Percentiles rank a stretch among this genome's conserved stretches.
These are phyloP conservation scores for Brachymystax lenok DNA, from an alignment of 2,797 vertebrate genomes.

Conservation along the genomic window DNA sequence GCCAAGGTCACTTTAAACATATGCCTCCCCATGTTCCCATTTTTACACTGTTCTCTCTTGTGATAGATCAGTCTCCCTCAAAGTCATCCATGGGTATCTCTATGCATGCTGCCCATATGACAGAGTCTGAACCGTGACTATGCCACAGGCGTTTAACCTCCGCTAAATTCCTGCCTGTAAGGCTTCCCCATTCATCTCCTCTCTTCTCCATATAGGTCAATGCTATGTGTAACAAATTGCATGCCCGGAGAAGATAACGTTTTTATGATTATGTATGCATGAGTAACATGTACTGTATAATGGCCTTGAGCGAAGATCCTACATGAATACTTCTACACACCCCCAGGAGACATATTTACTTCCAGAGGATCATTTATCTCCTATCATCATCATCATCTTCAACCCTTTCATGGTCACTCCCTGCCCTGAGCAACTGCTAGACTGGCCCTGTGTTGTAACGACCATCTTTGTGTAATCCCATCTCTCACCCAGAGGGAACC, in stretches of 20 bases:
- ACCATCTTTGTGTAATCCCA: slow-evolving; percentile 53
- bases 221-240: neutral
- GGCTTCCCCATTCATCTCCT: neutral
- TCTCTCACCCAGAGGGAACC: slow-evolving; percentile 75
- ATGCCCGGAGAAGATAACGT: neutral
- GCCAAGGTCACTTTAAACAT: slow-evolving; percentile 75
- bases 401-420: neutral
- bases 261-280: neutral
- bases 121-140: neutral
- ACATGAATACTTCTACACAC: neutral
- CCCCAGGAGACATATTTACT: neutral
- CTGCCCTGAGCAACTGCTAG: slow-evolving; percentile 9
- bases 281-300: slow-evolving; percentile 8
- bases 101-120: slow-evolving; percentile 5
- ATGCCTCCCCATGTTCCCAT: neutral
- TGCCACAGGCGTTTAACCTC: neutral
- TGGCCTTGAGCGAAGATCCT: slow-evolving; percentile 14
- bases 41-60: neutral
- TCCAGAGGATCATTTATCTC: neutral
- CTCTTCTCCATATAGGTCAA: neutral
- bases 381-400: slow-evolving; percentile 14
- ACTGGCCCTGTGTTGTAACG: slow-evolving; percentile 15
- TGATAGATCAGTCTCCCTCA: neutral
- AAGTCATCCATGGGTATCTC: neutral
- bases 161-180: neutral